Evolutionary conservation across 2,888 invertebrate genomes (phyloP).

Genomic region (Apodemia mormo): DNA sequence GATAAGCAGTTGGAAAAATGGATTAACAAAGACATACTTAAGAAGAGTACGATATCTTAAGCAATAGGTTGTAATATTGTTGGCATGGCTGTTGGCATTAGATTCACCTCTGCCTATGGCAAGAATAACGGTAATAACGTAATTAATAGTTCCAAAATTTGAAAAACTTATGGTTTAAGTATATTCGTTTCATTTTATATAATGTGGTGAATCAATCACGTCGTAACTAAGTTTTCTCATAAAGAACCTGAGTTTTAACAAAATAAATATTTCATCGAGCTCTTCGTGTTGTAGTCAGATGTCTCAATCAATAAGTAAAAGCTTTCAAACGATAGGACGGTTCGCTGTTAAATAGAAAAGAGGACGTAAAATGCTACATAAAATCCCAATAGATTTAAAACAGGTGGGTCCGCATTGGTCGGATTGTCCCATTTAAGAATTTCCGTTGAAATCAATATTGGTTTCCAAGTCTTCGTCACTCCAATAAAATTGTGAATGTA

Average conservation of each 20-base stretch:
- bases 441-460: conserved; percentile 38
- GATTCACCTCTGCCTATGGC: too few relatives aligned
- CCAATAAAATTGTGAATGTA: conserved; percentile 29
- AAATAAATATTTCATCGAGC: conserved; percentile 13
- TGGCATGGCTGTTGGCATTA: too few relatives aligned
- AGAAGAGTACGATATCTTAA: too few relatives aligned
- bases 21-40: too few relatives aligned
- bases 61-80: too few relatives aligned
- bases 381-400: conserved; percentile 45
- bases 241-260: background rate
- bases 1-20: too few relatives aligned
- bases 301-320: conserved; percentile 22
- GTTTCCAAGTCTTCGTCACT: conserved; percentile 24
- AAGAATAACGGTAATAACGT: too few relatives aligned
- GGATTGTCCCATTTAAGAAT: conserved; percentile 41
- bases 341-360: conserved; percentile 45
- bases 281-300: background rate
- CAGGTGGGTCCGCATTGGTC: conserved; percentile 42
- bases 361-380: conserved; percentile 49
- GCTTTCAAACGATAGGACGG: conserved; percentile 32
- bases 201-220: background rate
- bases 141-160: too few relatives aligned
- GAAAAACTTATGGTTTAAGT: background rate
- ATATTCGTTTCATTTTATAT: background rate
- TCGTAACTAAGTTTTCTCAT: background rate